Evolutionary conservation across 2,888 invertebrate species (phyloP).

Genomic region (Andrena praecox): DNA sequence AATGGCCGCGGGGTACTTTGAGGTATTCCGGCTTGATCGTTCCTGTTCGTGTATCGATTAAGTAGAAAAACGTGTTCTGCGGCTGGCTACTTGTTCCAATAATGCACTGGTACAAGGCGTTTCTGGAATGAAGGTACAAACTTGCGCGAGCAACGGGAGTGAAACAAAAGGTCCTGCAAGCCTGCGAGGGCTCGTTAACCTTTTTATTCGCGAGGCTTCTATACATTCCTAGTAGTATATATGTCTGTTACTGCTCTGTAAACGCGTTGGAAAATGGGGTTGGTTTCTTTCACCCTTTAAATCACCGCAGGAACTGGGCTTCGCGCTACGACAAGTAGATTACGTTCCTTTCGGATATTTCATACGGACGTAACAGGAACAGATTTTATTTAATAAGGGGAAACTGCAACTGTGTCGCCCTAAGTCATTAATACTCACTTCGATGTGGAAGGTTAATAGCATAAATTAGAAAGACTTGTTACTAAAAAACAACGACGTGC

Average conservation of each 20-base stretch:
- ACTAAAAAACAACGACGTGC: not conserved
- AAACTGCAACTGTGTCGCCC: not conserved
- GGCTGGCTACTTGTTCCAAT: not conserved
- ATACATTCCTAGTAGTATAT: not conserved
- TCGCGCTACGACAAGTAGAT: constrained; percentile 1
- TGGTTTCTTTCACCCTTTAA: not conserved
- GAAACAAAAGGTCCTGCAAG: not conserved
- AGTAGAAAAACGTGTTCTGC: constrained; percentile 19
- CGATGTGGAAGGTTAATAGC: not conserved
- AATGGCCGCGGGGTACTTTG: constrained; percentile 31
- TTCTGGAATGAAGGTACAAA: not conserved
- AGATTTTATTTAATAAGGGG: not conserved
- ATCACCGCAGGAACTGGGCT: constrained; percentile 13
- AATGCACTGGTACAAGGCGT: not conserved
- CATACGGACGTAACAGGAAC: not conserved
- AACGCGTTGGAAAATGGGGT: not conserved
- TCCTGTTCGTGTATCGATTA: constrained; percentile 42
- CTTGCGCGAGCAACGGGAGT: not conserved
- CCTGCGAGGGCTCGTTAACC: constrained; percentile 32
- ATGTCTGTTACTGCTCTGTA: not conserved
- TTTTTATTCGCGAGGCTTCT: constrained; percentile 28
- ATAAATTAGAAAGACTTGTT: not conserved
- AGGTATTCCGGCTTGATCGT: constrained; percentile 15
- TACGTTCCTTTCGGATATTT: not conserved
- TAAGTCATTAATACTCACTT: not conserved